Evolutionary conservation across 1,140 invertebrate species (phyloP).

Genomic region (Campoletis sonorensis): DNA sequence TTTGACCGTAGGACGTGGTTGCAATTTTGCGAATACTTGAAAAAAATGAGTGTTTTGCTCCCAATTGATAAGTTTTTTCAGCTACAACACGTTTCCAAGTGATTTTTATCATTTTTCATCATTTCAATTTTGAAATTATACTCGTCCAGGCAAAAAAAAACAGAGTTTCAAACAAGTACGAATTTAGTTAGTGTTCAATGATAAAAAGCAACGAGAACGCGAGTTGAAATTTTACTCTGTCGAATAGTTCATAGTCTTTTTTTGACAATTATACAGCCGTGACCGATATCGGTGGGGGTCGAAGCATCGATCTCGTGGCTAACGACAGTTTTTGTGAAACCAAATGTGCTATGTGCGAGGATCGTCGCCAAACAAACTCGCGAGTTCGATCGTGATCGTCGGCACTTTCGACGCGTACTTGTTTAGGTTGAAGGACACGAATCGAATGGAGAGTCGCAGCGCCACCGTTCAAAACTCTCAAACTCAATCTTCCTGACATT

Average conservation of each 20-base stretch:
- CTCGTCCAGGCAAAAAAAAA: too few species aligned
- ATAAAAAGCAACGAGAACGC: too few species aligned
- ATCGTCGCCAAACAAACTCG: conserved; percentile 88
- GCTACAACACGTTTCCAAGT: too few species aligned
- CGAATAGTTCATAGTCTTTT: conserved; percentile 17
- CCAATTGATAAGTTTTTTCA: too few species aligned
- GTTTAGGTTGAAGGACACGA: conserved; percentile 89
- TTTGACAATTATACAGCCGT: conserved; percentile 27
- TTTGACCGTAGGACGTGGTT: too few species aligned
- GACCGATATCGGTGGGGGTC: conserved; percentile 71
- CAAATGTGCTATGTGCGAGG: conserved; percentile 87
- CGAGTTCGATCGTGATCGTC: conserved; percentile 89
- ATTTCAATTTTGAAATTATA: too few species aligned
- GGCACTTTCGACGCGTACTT: conserved; percentile 88
- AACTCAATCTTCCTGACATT: conserved; percentile 87
- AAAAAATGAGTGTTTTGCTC: too few species aligned
- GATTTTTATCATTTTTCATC: too few species aligned
- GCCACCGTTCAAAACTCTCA: conserved; percentile 86
- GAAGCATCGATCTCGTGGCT: conserved; percentile 86
- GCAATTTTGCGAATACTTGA: too few species aligned
- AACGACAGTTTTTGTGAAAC: conserved; percentile 87
- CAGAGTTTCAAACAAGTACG: too few species aligned
- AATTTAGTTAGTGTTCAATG: too few species aligned
- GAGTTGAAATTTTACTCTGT: too few species aligned
- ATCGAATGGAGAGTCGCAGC: conserved; percentile 88